phyloP scores from a whole-genome alignment of 2,113 vertebrate species.

The Chloropsis cyanopogon region DNA sequence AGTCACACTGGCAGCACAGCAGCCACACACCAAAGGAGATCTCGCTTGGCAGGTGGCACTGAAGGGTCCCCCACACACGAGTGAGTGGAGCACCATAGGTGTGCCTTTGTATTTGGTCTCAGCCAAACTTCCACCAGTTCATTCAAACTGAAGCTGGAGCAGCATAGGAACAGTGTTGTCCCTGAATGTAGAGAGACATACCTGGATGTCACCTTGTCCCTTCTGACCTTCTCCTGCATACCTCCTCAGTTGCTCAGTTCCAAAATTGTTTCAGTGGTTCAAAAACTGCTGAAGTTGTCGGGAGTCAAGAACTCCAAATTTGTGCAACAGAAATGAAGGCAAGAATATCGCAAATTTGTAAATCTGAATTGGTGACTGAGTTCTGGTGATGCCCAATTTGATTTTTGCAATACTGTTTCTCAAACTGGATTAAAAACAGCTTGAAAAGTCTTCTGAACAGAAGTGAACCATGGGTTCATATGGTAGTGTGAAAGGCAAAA shows the following conservation, averaged over 20 bases:
- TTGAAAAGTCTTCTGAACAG: neutral
- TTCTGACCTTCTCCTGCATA: neutral
- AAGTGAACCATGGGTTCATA: neutral
- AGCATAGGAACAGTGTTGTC: neutral
- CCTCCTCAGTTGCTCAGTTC: neutral
- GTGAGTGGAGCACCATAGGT: neutral
- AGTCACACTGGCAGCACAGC: neutral
- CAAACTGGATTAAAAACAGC: neutral
- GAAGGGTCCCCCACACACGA: neutral
- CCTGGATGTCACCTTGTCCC: neutral
- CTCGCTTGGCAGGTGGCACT: neutral
- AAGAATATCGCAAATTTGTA: neutral
- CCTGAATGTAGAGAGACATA: neutral
- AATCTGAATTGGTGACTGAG: neutral
- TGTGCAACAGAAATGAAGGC: neutral
- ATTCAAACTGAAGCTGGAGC: neutral
- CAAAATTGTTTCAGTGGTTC: neutral
- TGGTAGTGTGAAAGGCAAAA: neutral
- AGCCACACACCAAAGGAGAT: neutral
- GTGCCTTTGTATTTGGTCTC: neutral
- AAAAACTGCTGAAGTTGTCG: neutral
- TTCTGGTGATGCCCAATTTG: neutral
- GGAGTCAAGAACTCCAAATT: neutral
- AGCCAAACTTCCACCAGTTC: fast-evolving
- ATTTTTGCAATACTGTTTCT: neutral